phyloP scores from a whole-genome alignment of 2,113 vertebrate species.

The Barnardius zonarius region DNA sequence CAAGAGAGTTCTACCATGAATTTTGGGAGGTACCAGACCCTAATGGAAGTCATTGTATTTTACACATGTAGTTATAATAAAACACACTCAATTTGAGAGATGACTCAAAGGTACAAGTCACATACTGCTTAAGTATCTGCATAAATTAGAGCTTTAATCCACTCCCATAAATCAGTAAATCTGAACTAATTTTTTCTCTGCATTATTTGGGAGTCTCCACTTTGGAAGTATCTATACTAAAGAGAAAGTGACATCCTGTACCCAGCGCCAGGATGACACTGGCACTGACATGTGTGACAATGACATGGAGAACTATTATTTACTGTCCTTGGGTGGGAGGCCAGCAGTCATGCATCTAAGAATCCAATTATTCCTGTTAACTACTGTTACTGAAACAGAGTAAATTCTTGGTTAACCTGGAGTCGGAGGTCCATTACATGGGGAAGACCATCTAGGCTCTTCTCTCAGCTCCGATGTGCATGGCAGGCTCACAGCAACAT shows the following conservation, averaged over 20 bases:
- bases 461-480: background rate
- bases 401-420: background rate
- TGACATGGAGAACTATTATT: background rate
- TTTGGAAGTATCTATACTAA: background rate
- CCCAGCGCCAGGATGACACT: background rate
- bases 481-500: background rate
- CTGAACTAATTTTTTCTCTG: background rate
- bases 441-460: background rate
- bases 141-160: background rate
- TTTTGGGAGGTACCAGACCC: background rate
- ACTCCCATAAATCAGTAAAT: background rate
- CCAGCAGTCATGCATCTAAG: background rate
- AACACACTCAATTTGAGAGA: background rate
- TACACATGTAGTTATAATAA: background rate
- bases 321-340: background rate
- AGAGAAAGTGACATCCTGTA: background rate
- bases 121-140: background rate
- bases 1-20: background rate
- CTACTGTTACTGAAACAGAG: background rate
- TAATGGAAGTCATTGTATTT: background rate
- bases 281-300: background rate
- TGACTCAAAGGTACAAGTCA: background rate
- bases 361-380: background rate
- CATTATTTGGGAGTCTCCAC: background rate
- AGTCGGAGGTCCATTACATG: fast-evolving